Evolutionary conservation across 2,888 invertebrate species (phyloP), one percentile per base, ranked within the genome.

Genomic region (Loripinus fragilis): DNA sequence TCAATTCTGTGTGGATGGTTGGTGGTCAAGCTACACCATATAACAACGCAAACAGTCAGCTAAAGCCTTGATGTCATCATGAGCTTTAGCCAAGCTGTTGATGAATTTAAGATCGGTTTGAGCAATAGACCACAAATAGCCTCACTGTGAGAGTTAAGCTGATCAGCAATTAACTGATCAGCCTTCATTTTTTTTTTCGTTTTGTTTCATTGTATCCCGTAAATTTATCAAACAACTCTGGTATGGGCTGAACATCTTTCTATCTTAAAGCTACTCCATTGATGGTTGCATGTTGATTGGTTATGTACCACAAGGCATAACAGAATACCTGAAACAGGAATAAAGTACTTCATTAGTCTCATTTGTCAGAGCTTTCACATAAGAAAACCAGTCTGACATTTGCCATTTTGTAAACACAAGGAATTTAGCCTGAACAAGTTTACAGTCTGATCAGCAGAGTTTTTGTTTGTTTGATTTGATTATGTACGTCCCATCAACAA

Each of bases 41-140:
- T 45, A 45, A 3, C 2, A 12, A n/a, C 5, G 25, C 7, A 52
- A 52, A 52, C 52, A 52, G 15, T 52, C 52, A 25, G 52, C 52
- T n/a, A 75, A 20, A 20, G 50, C 50, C n/a, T 41, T 41, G 15
- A 45, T 45, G 33, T 60, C 60, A 30, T 60, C n/a, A 10, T 60
- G 17, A 17, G 33, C 60, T 20, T 10, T 10, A 10, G 5, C 70
- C 75, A 72, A 0, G 25, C 35, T 48, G 71, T 50, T 66, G 35
- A 38, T 25, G 33, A 67, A 5, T 74, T 67, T 25, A 78, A 25
- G 17, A 75, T 55, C 25, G 76, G 76, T 73, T 71, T 79, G 17
- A 73, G 15, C 3, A 64, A 45, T 25, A 82, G 23, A 55, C 74
- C 75, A 66, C 76, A 82, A n/a, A 85, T 45, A 8, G 76, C 77